phyloP scores from a whole-genome alignment of 2,888 invertebrate species.

The Gymnocheta viridis region DNA sequence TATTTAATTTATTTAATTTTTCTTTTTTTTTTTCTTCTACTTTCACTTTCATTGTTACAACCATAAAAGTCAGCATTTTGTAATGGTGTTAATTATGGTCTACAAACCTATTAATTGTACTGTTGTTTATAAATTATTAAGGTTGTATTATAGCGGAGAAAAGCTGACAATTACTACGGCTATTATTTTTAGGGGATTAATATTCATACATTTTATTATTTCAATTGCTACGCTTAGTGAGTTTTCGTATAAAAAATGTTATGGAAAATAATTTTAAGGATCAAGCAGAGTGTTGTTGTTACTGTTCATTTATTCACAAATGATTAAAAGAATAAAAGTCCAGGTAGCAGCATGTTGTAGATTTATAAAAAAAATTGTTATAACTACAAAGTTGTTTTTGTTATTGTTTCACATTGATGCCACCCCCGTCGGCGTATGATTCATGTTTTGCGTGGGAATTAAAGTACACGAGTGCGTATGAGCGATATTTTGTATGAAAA shows the following conservation, averaged over 20 bases:
- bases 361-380: too few species aligned
- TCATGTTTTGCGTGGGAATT: too few species aligned
- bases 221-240: not conserved
- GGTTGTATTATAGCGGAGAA: not conserved
- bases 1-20: conserved; percentile 14
- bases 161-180: conserved; percentile 27
- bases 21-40: not conserved
- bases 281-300: too few species aligned
- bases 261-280: too few species aligned
- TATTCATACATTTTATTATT: conserved; percentile 8
- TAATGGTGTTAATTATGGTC: conserved; percentile 67
- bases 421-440: too few species aligned
- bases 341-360: too few species aligned
- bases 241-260: not conserved
- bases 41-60: conserved; percentile 19
- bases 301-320: too few species aligned
- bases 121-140: conserved; percentile 51
- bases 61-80: conserved; percentile 63
- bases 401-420: too few species aligned
- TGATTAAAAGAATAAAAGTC: too few species aligned
- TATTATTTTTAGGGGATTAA: conserved; percentile 38
- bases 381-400: too few species aligned
- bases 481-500: too few species aligned
- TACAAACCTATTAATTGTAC: conserved; percentile 61
- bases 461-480: too few species aligned